phyloP scores from a whole-genome alignment of 2,797 vertebrate genomes.

The Tympanoctomys barrerae region DNA sequence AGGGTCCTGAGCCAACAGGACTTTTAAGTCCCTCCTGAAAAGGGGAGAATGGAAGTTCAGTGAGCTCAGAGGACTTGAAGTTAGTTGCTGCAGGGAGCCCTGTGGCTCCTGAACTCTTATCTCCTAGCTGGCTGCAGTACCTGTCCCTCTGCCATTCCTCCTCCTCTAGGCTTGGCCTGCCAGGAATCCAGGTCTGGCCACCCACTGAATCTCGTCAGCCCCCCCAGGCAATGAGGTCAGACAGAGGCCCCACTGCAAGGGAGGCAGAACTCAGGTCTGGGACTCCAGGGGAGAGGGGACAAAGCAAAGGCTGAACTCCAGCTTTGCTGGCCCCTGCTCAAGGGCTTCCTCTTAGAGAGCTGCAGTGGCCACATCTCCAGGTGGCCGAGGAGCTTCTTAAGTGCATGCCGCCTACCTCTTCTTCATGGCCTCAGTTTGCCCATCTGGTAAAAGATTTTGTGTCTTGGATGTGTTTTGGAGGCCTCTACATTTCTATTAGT shows the following conservation, averaged over 20 bases:
- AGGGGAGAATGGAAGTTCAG: not conserved
- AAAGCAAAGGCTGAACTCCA: not conserved
- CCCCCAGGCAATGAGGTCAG: not conserved
- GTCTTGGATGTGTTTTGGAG: not conserved
- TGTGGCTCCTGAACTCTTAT: not conserved
- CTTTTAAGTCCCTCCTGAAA: not conserved
- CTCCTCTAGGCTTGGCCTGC: not conserved
- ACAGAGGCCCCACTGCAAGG: not conserved
- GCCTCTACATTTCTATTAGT: not conserved
- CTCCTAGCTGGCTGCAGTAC: not conserved
- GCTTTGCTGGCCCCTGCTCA: not conserved
- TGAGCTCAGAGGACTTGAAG: not conserved
- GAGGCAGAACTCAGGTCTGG: not conserved
- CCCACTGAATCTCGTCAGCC: not conserved
- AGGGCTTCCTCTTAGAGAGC: not conserved
- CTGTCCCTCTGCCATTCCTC: not conserved
- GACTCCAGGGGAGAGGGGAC: not conserved
- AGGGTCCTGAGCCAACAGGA: not conserved
- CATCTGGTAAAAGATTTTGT: not conserved
- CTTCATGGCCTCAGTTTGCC: not conserved
- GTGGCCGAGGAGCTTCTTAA: not conserved
- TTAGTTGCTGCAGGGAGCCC: not conserved
- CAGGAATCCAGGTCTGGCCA: not conserved
- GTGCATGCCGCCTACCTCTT: not conserved
- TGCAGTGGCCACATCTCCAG: not conserved